Evolutionary conservation across 2,113 vertebrate genomes (phyloP), one percentile per base, ranked within the genome.

Genomic region (Proteles cristata): DNA sequence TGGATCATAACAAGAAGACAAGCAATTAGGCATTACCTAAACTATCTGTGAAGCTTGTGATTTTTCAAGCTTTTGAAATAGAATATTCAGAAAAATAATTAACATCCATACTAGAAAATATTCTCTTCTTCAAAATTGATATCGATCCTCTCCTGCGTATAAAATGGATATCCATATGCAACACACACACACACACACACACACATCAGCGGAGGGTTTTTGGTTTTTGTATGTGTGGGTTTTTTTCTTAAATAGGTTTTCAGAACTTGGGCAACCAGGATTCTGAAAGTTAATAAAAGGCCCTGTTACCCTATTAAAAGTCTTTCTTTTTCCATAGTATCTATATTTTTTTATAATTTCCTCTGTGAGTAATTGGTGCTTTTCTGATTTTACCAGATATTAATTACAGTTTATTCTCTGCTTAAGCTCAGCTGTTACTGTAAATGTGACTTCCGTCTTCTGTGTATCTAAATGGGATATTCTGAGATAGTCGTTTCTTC

Each of bases 401-500:
- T 96, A 94, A 97, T 95, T 94, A 71, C 33, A 69, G 92, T 71
- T 96, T 94, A 88, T 89, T 90, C 68, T 94, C 83, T 93, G 92
- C 23, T 69, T 71, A 85, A 94, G 61, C 69, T 96, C 35, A 31
- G 2, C 74, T 88, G 84, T 92, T 93, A 77, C 17, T 93, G 82
- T 96, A 80, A 88, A 89, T 87, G 95, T 53, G 94, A 93, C 93
- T 96, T 97, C 96, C 94, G 81, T 76, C 66, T 16, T 88, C 88
- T 98, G 92, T 95, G 79, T 88, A 91, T 88, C 61, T 94, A 97
- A 94, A 97, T 95, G 95, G 93, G 84, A 82, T 96, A 86, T 77
- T 98, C 95, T 63, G 92, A 97, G 96, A 97, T 93, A 97, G 95
- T 88, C 33, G 50, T 68, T 93, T 96, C 97, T 97, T 97, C 97